Evolutionary conservation across 2,797 vertebrate genomes (phyloP).

Genomic region (Falco biarmicus): DNA sequence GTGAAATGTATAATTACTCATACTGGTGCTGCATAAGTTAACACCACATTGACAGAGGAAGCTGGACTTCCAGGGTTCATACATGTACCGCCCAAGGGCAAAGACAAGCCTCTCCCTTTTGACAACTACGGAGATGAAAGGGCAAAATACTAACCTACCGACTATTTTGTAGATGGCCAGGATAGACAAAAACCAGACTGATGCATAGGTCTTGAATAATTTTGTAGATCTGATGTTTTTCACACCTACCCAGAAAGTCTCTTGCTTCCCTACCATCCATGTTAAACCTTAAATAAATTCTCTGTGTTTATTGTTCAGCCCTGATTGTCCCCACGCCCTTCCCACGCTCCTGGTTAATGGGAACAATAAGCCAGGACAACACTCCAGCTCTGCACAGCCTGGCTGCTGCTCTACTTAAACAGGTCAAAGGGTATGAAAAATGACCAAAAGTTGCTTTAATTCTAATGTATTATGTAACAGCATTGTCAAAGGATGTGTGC

Average conservation of each 20-base stretch:
- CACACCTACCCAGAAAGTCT: not conserved
- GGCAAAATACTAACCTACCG: not conserved
- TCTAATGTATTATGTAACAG: fast-evolving
- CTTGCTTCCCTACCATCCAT: not conserved
- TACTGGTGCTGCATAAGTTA: not conserved
- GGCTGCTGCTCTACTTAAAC: not conserved
- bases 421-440: not conserved
- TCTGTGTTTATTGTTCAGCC: not conserved
- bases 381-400: not conserved
- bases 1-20: not conserved
- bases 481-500: no score
- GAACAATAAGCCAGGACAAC: fast-evolving
- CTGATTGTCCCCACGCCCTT: not conserved
- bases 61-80: not conserved
- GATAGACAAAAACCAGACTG: not conserved
- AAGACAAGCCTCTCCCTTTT: not conserved
- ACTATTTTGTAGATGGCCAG: not conserved
- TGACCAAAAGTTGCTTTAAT: not conserved
- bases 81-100: not conserved
- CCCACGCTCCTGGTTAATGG: no score
- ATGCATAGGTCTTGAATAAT: fast-evolving
- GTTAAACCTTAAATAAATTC: not conserved
- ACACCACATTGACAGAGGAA: not conserved
- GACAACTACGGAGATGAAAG: not conserved
- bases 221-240: not conserved